Percentiles rank a stretch among this genome's conserved stretches.
These are phyloP conservation scores for Drosophila parthenogenetica DNA, from an alignment of 2,888 invertebrate genomes.

Conservation along the genomic window DNA sequence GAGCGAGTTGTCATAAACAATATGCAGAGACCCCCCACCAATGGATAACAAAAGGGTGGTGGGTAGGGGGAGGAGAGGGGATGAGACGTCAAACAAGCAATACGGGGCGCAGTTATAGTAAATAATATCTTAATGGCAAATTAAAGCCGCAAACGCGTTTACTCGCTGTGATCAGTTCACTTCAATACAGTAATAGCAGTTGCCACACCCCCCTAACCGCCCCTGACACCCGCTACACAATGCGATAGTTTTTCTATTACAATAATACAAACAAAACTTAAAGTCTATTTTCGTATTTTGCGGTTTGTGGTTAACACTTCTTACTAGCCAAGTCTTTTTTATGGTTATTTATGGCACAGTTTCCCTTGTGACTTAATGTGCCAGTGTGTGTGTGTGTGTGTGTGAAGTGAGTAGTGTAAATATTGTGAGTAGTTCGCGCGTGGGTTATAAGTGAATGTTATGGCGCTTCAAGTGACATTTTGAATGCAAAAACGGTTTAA, in stretches of 20 bases:
- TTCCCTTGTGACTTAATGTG: slow-evolving; percentile 25
- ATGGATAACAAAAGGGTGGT: not conserved
- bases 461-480: slow-evolving; percentile 58
- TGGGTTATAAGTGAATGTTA: slow-evolving; percentile 56
- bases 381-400: slow-evolving; percentile 17
- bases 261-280: slow-evolving; percentile 33
- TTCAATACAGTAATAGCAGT: slow-evolving; percentile 18
- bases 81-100: slow-evolving; percentile 16
- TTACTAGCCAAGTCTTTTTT: slow-evolving; percentile 38
- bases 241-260: slow-evolving; percentile 42
- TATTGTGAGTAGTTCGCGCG: slow-evolving; percentile 31
- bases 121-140: slow-evolving; percentile 76
- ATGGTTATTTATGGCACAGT: slow-evolving; percentile 65
- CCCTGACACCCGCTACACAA: not conserved
- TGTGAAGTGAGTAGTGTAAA: slow-evolving; percentile 24
- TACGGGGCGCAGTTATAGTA: slow-evolving; percentile 57
- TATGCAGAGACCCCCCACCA: slow-evolving; percentile 22
- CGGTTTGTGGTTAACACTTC: slow-evolving; percentile 63
- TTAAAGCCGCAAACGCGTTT: slow-evolving; percentile 77
- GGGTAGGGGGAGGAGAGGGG: not conserved
- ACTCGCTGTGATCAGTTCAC: slow-evolving; percentile 39
- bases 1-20: slow-evolving; percentile 69
- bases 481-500: slow-evolving; percentile 32
- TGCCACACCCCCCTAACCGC: slow-evolving; percentile 11
- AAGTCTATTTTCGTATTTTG: slow-evolving; percentile 62